Evolutionary conservation across 2,888 invertebrate genomes (phyloP).

Genomic region (Andrena flavipes): DNA sequence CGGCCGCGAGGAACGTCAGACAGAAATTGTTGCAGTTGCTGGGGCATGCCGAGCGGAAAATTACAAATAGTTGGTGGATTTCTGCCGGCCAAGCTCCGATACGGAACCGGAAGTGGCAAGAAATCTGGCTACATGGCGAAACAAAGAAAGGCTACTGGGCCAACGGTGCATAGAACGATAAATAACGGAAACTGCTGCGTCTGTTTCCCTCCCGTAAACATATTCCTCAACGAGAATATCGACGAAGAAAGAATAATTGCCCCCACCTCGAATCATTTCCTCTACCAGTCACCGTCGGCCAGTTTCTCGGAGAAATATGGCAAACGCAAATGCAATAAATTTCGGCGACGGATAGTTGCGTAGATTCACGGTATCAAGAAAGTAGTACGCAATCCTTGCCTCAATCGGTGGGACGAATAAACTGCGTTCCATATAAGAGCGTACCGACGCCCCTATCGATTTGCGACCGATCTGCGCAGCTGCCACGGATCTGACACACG

Average conservation of each 20-base stretch:
- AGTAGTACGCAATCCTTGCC: no score
- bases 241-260: slow-evolving; percentile 22
- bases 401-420: no score
- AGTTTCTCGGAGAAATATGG: slow-evolving; percentile 13
- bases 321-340: slow-evolving; percentile 20
- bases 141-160: slow-evolving; percentile 24
- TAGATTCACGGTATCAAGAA: no score
- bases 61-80: slow-evolving; percentile 73
- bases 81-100: slow-evolving; percentile 34
- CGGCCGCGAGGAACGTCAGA: slow-evolving; percentile 57
- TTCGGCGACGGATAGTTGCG: neutral
- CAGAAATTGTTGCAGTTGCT: slow-evolving; percentile 68
- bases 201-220: slow-evolving; percentile 6
- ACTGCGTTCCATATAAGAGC: no score
- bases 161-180: slow-evolving; percentile 29
- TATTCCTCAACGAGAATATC: slow-evolving; percentile 6
- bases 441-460: no score
- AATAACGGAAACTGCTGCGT: slow-evolving; percentile 39
- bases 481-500: no score
- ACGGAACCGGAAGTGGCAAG: slow-evolving; percentile 27
- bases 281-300: neutral
- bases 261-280: neutral
- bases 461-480: no score
- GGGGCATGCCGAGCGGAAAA: slow-evolving; percentile 73
- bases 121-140: slow-evolving; percentile 23